Evolutionary conservation across 2,888 invertebrate species (phyloP).

Genomic region (Habrosyne pyritoides): DNA sequence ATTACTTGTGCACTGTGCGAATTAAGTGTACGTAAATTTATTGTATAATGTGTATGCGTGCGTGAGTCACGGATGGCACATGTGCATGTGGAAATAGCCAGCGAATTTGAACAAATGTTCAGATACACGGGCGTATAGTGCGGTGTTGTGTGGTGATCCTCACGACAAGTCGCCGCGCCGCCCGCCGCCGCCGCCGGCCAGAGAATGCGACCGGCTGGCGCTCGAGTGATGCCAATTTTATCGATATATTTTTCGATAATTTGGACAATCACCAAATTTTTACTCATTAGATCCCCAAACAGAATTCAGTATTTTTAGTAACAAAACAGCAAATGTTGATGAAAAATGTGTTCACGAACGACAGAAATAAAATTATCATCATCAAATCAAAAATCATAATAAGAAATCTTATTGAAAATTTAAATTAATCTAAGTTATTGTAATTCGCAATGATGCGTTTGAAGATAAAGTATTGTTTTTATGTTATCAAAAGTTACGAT

Average conservation of each 20-base stretch:
- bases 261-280: not conserved
- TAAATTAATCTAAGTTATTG: not conserved
- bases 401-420: too few relatives aligned
- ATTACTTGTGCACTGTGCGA: constrained; percentile 46
- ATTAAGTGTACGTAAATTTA: constrained; percentile 59
- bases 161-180: constrained; percentile 62
- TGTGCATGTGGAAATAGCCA: constrained; percentile 79
- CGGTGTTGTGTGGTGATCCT: constrained; percentile 59
- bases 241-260: constrained; percentile 22
- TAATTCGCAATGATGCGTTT: not conserved
- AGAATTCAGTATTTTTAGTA: not conserved
- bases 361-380: too few relatives aligned
- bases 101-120: constrained; percentile 73
- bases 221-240: constrained; percentile 61
- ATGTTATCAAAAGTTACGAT: constrained; percentile 40
- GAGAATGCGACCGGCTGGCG: constrained; percentile 80
- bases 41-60: constrained; percentile 66
- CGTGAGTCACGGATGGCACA: constrained; percentile 78
- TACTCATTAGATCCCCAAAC: not conserved
- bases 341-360: too few relatives aligned
- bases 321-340: too few relatives aligned
- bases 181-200: constrained; percentile 52
- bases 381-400: too few relatives aligned
- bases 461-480: not conserved
- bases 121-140: constrained; percentile 51